Percentiles rank a stretch among this genome's conserved stretches.
These are phyloP conservation scores for Callospermophilus lateralis DNA, from an alignment of 2,113 vertebrate genomes.

Conservation along the genomic window DNA sequence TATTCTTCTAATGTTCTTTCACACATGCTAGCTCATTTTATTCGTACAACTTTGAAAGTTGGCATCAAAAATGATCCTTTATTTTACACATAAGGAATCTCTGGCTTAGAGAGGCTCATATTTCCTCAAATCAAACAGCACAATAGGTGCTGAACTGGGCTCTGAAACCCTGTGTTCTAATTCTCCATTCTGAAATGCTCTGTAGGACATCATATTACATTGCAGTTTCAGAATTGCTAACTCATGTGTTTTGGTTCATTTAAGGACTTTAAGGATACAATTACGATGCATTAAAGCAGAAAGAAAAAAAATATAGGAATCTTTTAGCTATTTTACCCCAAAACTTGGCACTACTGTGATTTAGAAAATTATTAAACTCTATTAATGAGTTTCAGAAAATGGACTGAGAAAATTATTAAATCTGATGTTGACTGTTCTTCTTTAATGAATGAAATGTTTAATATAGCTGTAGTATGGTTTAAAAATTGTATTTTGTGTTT, in stretches of 20 bases:
- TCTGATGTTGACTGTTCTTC: background rate
- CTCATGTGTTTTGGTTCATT: background rate
- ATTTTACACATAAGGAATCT: conserved; percentile 26
- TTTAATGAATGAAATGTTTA: background rate
- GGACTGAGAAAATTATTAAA: background rate
- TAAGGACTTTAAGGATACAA: background rate
- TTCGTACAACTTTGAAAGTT: background rate
- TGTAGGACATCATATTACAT: background rate
- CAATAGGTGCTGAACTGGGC: background rate
- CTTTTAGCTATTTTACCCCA: background rate
- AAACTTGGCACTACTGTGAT: background rate
- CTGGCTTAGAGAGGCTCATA: background rate
- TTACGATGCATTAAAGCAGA: background rate
- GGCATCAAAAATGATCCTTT: background rate
- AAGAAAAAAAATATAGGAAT: background rate
- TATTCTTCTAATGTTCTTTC: conserved; percentile 24
- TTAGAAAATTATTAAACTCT: background rate
- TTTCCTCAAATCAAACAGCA: background rate
- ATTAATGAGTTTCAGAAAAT: conserved; percentile 6
- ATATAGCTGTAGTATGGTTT: background rate
- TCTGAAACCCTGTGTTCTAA: background rate
- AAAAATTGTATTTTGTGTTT: background rate
- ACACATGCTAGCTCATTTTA: background rate
- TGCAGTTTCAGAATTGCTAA: conserved; percentile 19
- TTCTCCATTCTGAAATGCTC: background rate